phyloP scores from a whole-genome alignment of 2,888 invertebrate genomes.

The Drosophila flavopinicola region DNA sequence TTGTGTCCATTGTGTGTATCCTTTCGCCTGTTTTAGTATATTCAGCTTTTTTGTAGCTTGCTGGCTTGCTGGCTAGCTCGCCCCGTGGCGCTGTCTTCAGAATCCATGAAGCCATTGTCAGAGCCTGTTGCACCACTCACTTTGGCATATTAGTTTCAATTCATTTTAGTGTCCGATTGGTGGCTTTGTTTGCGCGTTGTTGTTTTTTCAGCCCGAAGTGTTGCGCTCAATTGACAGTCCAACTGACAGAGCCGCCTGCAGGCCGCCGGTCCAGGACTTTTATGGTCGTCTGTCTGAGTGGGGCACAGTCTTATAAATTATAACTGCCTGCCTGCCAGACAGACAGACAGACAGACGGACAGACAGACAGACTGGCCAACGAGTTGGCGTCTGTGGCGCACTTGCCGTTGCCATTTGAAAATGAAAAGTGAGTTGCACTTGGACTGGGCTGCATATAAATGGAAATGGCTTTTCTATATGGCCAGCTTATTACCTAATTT shows the following conservation, averaged over 20 bases:
- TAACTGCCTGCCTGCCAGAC: conserved; percentile 47
- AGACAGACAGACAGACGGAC: conserved; percentile 24
- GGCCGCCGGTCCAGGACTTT: conserved; percentile 74
- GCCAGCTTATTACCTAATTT: conserved; percentile 77
- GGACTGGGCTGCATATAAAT: conserved; percentile 52
- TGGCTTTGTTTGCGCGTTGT: conserved; percentile 71
- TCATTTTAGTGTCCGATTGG: conserved; percentile 76
- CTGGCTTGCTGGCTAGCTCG: too few relatives aligned
- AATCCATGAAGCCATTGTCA: conserved; percentile 76
- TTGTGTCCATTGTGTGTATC: conserved; percentile 57
- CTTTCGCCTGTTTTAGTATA: conserved; percentile 59
- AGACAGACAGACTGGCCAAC: conserved; percentile 24
- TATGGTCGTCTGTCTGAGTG: conserved; percentile 64
- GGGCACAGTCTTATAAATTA: conserved; percentile 72
- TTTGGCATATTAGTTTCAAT: conserved; percentile 81
- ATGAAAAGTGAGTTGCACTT: conserved; percentile 75
- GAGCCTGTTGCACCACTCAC: conserved; percentile 67
- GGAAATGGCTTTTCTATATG: conserved; percentile 67
- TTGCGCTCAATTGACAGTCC: conserved; percentile 79
- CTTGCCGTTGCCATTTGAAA: conserved; percentile 78
- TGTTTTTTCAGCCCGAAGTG: conserved; percentile 59
- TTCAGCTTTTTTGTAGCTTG: conserved; percentile 15
- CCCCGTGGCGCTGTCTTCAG: conserved; percentile 62
- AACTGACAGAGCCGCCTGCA: conserved; percentile 78
- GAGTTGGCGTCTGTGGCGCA: conserved; percentile 55